Percentiles rank a stretch among this genome's conserved stretches.
phyloP scores from a whole-genome alignment of 2,888 invertebrate species.

The Pharmacophagus antenor region DNA sequence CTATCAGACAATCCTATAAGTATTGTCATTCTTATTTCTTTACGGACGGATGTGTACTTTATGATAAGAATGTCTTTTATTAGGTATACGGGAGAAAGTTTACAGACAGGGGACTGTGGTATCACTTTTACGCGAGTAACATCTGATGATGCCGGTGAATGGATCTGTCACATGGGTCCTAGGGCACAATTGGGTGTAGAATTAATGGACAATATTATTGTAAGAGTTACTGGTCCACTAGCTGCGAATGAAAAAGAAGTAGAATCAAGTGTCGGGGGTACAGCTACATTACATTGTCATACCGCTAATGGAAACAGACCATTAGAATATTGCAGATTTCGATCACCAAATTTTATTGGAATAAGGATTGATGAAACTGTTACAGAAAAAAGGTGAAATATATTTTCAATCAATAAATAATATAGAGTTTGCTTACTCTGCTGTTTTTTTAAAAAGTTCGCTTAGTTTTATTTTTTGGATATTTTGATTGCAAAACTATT shows the following conservation, averaged over 20 bases:
- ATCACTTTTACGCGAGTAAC: constrained; percentile 60
- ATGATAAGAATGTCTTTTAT: constrained; percentile 7
- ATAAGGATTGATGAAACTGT: constrained; percentile 64
- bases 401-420: background rate
- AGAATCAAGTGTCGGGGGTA: constrained; percentile 40
- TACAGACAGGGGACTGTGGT: constrained; percentile 69
- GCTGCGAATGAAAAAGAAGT: constrained; percentile 56
- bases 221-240: constrained; percentile 69
- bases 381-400: constrained; percentile 54
- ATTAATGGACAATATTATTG: constrained; percentile 50
- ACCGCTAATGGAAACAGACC: constrained; percentile 63
- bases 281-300: constrained; percentile 61
- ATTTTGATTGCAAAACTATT: too few species aligned
- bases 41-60: background rate
- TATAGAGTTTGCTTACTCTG: background rate
- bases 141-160: constrained; percentile 57
- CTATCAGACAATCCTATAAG: background rate
- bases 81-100: constrained; percentile 68
- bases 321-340: constrained; percentile 73
- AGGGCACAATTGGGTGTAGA: constrained; percentile 56
- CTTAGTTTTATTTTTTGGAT: background rate
- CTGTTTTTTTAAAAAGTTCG: background rate
- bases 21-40: background rate
- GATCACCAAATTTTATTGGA: constrained; percentile 59
- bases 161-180: constrained; percentile 77